These are phyloP conservation scores for Ceratosolen solmsi DNA, from an alignment of 1,140 invertebrate species.

Conservation along the genomic window DNA sequence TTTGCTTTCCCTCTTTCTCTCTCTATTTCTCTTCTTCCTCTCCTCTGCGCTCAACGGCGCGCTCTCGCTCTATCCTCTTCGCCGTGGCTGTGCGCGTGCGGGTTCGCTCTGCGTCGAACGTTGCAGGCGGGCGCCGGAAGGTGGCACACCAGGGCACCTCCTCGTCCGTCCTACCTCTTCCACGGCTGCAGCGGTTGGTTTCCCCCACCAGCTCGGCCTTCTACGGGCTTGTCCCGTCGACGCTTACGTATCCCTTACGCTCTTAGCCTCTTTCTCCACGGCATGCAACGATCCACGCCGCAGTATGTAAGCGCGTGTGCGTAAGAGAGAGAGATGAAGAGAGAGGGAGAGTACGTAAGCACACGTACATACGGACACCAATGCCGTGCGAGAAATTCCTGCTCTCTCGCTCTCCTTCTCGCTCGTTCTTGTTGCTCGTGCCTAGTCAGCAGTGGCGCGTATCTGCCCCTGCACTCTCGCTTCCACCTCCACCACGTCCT, in stretches of 20 bases:
- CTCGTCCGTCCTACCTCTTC: slow-evolving; percentile 14
- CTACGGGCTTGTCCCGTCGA: slow-evolving; percentile 12
- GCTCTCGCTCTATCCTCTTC: no score
- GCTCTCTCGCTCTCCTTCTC: neutral
- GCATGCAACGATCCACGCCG: no score
- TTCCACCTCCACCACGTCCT: slow-evolving; percentile 55
- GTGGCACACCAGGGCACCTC: neutral
- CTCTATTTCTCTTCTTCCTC: no score
- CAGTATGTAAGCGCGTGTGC: no score
- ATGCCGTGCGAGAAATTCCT: slow-evolving; percentile 20
- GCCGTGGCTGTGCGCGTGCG: slow-evolving; percentile 52
- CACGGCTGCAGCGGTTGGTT: no score
- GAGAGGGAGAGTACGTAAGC: neutral
- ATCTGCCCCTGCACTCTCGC: slow-evolving; percentile 45
- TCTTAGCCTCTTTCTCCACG: no score
- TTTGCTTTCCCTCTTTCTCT: neutral
- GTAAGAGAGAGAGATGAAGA: no score
- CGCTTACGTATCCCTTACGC: no score
- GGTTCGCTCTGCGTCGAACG: neutral
- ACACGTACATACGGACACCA: neutral
- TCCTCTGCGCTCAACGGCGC: slow-evolving; percentile 25
- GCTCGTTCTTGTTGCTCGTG: neutral
- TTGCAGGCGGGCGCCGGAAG: slow-evolving; percentile 44
- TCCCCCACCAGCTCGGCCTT: slow-evolving; percentile 27
- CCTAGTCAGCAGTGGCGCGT: neutral